These are phyloP conservation scores for Boleophthalmus pectinirostris DNA, from an alignment of 2,113 vertebrate species.

Conservation along the genomic window DNA sequence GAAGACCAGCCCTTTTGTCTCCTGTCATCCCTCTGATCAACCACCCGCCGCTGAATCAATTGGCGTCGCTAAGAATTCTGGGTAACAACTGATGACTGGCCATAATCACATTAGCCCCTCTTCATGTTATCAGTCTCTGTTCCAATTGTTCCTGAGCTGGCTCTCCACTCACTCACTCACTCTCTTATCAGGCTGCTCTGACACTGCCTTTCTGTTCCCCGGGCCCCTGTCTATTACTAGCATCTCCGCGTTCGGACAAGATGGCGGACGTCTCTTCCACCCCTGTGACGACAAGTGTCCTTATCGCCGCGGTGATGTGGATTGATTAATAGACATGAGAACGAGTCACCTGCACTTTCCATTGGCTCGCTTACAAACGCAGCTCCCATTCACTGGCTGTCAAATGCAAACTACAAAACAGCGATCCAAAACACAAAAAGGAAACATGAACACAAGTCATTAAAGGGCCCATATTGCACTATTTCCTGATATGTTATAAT, in stretches of 20 bases:
- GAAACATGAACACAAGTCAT: too few relatives aligned
- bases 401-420: too few relatives aligned
- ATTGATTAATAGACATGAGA: conserved; percentile 76
- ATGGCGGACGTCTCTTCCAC: conserved; percentile 63
- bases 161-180: conserved; percentile 57
- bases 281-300: conserved; percentile 64
- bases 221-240: conserved; percentile 53
- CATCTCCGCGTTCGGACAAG: conserved; percentile 63
- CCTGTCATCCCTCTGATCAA: conserved; percentile 29
- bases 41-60: conserved; percentile 34
- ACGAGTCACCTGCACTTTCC: conserved; percentile 35
- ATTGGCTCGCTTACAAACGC: background rate
- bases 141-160: conserved; percentile 46
- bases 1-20: background rate
- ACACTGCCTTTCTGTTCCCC: conserved; percentile 67
- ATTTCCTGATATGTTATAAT: too few relatives aligned
- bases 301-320: conserved; percentile 70
- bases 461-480: too few relatives aligned
- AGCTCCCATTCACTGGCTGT: background rate
- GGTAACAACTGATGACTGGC: conserved; percentile 43
- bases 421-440: too few relatives aligned
- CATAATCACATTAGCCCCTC: conserved; percentile 55
- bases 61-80: conserved; percentile 2
- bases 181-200: conserved; percentile 68
- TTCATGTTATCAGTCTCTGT: conserved; percentile 43